A percentile compares a stretch with the other conserved stretches of the same genome.
Evolutionary conservation across 2,888 invertebrate species (phyloP).

Genomic region (Pachydiplax longipennis): DNA sequence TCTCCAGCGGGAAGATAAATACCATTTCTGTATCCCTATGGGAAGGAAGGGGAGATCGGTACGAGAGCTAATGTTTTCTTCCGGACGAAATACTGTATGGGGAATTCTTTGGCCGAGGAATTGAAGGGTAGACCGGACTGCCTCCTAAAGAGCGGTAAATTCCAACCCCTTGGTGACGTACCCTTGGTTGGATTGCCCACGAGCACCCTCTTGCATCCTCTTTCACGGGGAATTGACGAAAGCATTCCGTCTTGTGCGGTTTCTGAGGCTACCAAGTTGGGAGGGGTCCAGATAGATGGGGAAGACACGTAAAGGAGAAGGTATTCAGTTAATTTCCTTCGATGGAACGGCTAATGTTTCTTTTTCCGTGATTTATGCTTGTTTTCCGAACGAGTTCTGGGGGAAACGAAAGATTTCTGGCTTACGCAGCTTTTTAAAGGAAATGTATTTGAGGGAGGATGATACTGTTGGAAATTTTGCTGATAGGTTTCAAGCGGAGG

Average conservation of each 20-base stretch:
- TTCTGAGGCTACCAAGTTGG: neutral
- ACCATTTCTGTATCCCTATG: neutral
- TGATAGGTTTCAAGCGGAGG: no score
- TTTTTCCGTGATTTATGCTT: constrained; percentile 24
- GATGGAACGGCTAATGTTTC: constrained; percentile 15
- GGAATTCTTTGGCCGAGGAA: constrained; percentile 32
- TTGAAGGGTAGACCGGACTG: constrained; percentile 29
- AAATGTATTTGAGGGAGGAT: neutral
- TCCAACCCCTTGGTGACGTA: constrained; percentile 22
- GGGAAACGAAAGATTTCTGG: neutral
- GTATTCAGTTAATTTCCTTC: constrained; percentile 37
- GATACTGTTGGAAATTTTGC: neutral
- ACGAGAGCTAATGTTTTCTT: constrained; percentile 22
- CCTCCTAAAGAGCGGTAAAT: constrained; percentile 35
- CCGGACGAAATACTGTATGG: constrained; percentile 5
- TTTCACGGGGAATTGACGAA: constrained; percentile 29
- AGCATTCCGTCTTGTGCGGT: constrained; percentile 14
- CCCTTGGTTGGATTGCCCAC: neutral
- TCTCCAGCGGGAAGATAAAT: neutral
- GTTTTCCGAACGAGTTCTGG: neutral
- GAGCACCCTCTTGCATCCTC: neutral
- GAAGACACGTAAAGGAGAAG: neutral
- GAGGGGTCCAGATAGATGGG: neutral
- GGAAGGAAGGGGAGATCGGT: neutral
- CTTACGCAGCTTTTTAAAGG: neutral